Evolutionary conservation across 2,888 invertebrate species (phyloP), one percentile per base, ranked within the genome.

Genomic region (Caenorhabditis panamensis): DNA sequence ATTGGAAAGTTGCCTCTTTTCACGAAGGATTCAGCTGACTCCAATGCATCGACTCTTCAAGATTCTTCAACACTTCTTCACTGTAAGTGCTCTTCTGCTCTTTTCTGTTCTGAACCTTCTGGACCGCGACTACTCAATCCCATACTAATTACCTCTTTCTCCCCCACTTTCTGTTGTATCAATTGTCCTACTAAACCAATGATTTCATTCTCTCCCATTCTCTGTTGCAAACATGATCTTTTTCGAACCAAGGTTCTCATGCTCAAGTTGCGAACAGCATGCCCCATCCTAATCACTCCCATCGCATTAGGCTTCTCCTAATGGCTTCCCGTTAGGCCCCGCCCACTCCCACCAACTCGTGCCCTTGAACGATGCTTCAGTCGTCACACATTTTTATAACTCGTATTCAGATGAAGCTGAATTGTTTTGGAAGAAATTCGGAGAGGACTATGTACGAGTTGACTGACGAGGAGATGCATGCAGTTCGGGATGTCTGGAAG

Each of bases 391-490:
- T 11, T 59, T 18, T 8, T 3, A 18, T 11, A 13, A 20, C 13
- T 20, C 20, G 13, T 44, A 28, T 41, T 28, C 71, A 68, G 64
- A 78, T 79, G 78, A 79, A 79, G 54, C 61, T 79, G 54, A 79
- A 79, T 20, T 79, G 78, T 41, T 79, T 79, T 49, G 71, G 61
- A 26, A 51, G 71, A 22, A 72, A 53, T 47, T 72, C 78, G 11
- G 78, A 72, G 26, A 63, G 78, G n/a, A 63, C 54, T 41, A 59
- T 68, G 44, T 69, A 58, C 61, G 82, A 77, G 8, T 37, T 82
- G 64, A 64, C 62, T 1, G 53, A 44, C 36, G 82, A 82, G 16
- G 82, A 82, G 47, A 82, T 82, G 68, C 56, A 73, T 20, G 75
- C 79, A 6, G 69, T 82, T 58, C 37, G 67, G 16, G 82, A 82